Base-by-base conservation (phyloP, 2,888 invertebrate species). In the Furcula furcula region DNA sequence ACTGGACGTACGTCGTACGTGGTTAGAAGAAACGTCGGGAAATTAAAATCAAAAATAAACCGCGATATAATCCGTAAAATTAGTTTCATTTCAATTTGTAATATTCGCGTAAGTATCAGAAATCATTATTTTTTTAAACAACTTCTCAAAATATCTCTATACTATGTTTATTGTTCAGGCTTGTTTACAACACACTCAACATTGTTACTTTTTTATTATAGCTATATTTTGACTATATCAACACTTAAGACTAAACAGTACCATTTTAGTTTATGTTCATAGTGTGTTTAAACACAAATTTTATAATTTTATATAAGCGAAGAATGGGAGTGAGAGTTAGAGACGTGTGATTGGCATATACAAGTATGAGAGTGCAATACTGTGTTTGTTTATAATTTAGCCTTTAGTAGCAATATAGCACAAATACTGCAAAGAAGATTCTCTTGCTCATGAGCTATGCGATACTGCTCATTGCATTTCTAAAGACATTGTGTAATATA, bases 301-400 rank as follows among this genome's bases (percentile, higher is more conserved):
- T 55, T 55, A 36, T 48, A 51, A 36, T 48, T 54, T 42, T 50
- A 35, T 55, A 40, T 40, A 40, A 25, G 32, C 38, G 37, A 27
- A 33, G 20, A 33, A n/a, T 16, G 13, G 10, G 33, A 39, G 40
- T 50, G 41, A 16, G 36, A 43, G 38, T 38, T 37, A 20, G 26
- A 10, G 29, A 32, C 37, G 34, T 29, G 14, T 0, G 3, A 7
- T 26, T n/a, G 34, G 29, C 25, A 20, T 41, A 35, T 57, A 58
- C 50, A 40, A 47, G 44, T 25, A 36, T 44, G 27, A 36, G 40
- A 25, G 41, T 43, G 44, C 40, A 21, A 42, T 32, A 23, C 14
- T 49, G 13, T 21, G 31, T 34, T 35, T 32, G 30, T 12, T 10
- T 29, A 23, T n/a, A n/a, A n/a, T n/a, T n/a, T n/a, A n/a, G 4